Evolutionary conservation across 2,113 vertebrate genomes (phyloP), one percentile per base, ranked within the genome.

Genomic region (Bos taurus): DNA sequence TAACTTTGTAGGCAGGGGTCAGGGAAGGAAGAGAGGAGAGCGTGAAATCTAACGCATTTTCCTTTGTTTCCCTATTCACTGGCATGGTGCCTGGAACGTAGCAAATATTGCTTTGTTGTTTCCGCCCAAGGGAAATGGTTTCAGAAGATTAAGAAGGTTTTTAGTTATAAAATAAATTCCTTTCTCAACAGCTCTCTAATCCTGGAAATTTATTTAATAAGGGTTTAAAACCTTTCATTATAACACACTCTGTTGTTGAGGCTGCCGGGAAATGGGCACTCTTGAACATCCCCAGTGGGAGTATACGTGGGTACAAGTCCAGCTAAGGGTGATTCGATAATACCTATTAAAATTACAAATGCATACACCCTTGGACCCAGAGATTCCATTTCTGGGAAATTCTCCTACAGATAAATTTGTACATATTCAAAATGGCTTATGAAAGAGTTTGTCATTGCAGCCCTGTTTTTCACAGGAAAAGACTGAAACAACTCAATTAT

Each of bases 191-290:
- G 94, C 67, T 93, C 84, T 95, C 90, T 95, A 77, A 96, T 96
- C 90, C 92, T 97, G 59, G 84, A 96, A 94, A 97, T 96, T 84
- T 96, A 77, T 96, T 94, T 92, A 97, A 96, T 85, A 88, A 92
- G 94, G 84, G 96, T 98, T 96, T 96, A 97, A 95, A 88, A 17
- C 67, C 64, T 97, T 95, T 71, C 84, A 86, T 96, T 96, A 85
- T 67, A 86, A 85, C 16, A 83, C 46, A 50, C 30, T 96, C 81
- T 60, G 82, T 95, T 80, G 84, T 96, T 94, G 84, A 94, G 62
- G 90, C 84, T 33, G 3, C 43, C 13, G 28, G 84, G 54, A 95
- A 77, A 96, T 7, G 23, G 52, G 25, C 8, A 11, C 40, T 74
- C 40, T 33, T 0, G 3, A 56, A 71, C 59, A 78, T 82, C 60